phyloP scores from a whole-genome alignment of 2,113 vertebrate genomes.

The Notothenia coriiceps region DNA sequence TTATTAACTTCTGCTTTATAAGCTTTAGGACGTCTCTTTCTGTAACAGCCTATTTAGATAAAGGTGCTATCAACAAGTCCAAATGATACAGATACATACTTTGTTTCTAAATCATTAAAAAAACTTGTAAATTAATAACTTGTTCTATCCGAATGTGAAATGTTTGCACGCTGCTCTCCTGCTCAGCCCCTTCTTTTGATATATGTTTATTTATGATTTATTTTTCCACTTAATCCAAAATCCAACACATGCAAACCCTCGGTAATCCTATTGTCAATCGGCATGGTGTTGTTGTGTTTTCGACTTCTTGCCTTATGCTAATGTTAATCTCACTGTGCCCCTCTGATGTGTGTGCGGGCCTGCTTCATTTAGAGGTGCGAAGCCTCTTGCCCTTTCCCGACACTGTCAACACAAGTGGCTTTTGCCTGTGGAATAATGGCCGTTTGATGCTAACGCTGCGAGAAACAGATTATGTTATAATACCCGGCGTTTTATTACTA shows the following conservation, averaged over 20 bases:
- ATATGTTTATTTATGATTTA: slow-evolving; percentile 36
- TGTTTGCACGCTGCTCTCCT: slow-evolving; percentile 28
- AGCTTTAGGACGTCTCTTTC: neutral
- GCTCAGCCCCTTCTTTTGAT: slow-evolving; percentile 6
- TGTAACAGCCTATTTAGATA: neutral
- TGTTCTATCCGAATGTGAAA: neutral
- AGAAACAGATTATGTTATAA: slow-evolving; percentile 80
- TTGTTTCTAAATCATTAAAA: slow-evolving; percentile 1
- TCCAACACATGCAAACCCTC: slow-evolving; percentile 53
- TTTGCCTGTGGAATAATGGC: slow-evolving; percentile 67
- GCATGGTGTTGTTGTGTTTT: slow-evolving; percentile 43
- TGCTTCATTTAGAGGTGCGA: slow-evolving; percentile 69
- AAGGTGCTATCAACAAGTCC: slow-evolving; percentile 25
- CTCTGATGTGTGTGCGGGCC: slow-evolving; percentile 70
- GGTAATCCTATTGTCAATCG: slow-evolving; percentile 73
- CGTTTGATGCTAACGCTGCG: slow-evolving; percentile 75
- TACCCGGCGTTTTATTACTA: slow-evolving; percentile 78
- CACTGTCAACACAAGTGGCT: slow-evolving; percentile 78
- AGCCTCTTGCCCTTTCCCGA: slow-evolving; percentile 59
- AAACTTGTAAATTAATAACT: neutral
- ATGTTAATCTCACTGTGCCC: slow-evolving; percentile 70
- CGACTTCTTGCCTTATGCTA: slow-evolving; percentile 55
- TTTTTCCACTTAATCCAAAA: slow-evolving; percentile 63
- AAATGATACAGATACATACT: neutral
- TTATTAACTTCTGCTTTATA: slow-evolving; percentile 61